phyloP scores from a whole-genome alignment of 2,113 vertebrate genomes.

The Chelonoidis abingdonii region DNA sequence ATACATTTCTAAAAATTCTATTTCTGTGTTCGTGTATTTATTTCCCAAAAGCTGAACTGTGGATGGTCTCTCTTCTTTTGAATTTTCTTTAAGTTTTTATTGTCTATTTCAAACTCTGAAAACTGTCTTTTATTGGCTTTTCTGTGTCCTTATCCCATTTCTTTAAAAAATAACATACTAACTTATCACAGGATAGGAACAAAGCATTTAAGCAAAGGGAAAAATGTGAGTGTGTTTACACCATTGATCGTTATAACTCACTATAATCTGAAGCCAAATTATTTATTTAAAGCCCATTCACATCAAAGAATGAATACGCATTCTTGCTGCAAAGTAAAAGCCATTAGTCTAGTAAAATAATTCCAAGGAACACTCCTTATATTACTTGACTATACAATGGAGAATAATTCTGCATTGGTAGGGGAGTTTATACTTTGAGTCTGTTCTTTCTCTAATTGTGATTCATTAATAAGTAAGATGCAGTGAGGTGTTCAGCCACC shows the following conservation, averaged over 20 bases:
- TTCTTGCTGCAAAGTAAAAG: not conserved
- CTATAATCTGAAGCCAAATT: not conserved
- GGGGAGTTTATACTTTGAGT: not conserved
- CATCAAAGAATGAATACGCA: not conserved
- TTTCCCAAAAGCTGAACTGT: not conserved
- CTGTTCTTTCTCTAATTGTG: not conserved
- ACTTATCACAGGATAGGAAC: not conserved
- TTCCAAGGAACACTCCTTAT: not conserved
- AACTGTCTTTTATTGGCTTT: not conserved
- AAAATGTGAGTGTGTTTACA: not conserved
- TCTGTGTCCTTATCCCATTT: not conserved
- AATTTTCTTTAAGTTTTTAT: not conserved
- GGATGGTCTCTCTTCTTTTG: not conserved
- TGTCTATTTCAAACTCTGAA: not conserved
- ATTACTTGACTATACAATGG: not conserved
- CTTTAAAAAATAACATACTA: not conserved
- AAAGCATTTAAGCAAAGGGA: not conserved
- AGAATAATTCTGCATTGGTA: not conserved
- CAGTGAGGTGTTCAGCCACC: not conserved
- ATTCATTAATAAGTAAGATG: conserved; percentile 12
- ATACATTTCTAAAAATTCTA: not conserved
- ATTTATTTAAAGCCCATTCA: not conserved
- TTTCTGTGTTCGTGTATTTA: not conserved
- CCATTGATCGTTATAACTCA: not conserved
- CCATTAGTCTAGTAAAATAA: not conserved